A percentile compares a stretch with the other conserved stretches of the same genome.
Conservation (phyloP, 2,888 invertebrate species). For the Lomographa bimaculata region DNA sequence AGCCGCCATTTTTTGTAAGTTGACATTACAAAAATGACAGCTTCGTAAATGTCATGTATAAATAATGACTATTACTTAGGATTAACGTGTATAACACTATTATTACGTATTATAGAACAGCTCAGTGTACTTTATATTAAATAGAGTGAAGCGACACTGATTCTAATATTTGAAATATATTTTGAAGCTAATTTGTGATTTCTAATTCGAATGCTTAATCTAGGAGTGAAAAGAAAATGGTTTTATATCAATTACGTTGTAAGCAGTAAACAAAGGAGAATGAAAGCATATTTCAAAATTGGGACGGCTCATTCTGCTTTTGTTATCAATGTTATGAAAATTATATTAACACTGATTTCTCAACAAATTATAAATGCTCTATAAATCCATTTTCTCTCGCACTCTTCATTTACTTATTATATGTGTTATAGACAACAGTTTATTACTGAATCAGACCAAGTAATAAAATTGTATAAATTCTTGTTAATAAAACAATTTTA, state of each 20-base stretch:
- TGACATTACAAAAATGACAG: conserved; percentile 19
- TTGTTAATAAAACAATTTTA: conserved; percentile 11
- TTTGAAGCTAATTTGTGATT: conserved; percentile 77
- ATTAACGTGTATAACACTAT: conserved; percentile 76
- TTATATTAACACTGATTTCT: neutral
- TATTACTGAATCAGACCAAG: conserved; percentile 30
- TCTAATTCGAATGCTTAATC: conserved; percentile 66
- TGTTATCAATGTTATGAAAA: neutral
- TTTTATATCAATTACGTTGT: conserved; percentile 37
- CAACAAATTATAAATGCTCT: neutral
- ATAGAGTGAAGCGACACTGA: conserved; percentile 76
- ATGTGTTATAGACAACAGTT: conserved; percentile 65
- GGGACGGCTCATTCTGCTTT: conserved; percentile 10
- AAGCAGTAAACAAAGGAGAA: too few species aligned
- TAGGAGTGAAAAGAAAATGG: conserved; percentile 47
- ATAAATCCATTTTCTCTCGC: conserved; percentile 45
- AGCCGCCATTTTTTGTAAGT: conserved; percentile 3
- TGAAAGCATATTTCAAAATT: conserved; percentile 4
- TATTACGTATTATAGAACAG: conserved; percentile 78
- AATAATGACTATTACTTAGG: conserved; percentile 71
- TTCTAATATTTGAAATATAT: conserved; percentile 71
- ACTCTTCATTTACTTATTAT: conserved; percentile 52
- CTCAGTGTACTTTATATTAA: conserved; percentile 61
- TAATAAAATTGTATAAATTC: conserved; percentile 22
- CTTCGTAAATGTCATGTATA: conserved; percentile 49